Evolutionary conservation across 2,888 invertebrate genomes (phyloP), one percentile per base, ranked within the genome.

Genomic region (Odontocerum albicorne): DNA sequence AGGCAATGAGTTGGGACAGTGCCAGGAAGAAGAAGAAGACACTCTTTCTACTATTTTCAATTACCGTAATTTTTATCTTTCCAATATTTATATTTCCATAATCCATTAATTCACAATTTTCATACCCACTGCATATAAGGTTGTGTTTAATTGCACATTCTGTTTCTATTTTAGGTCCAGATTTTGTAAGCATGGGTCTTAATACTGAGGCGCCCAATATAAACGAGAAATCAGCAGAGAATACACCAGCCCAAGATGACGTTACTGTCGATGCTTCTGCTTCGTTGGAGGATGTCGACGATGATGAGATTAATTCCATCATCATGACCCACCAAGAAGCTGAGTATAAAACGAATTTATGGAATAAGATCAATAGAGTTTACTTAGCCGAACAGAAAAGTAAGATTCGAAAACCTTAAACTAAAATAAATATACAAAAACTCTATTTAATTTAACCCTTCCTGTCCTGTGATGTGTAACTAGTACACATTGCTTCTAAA

Each of bases 311-410:
- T 40, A 89, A 91, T 66, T 84, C 86, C 10, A 90, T 96, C 65
- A 90, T 97, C 57, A 81, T 93, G 75, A 83, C 82, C 2, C 88
- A 88, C 35, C 83, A 85, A 45, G 98, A 98, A 71, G 85, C 88
- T 0, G 73, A 82, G 44, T 81, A 86, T 52, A 99, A 98, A 72
- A 86, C 89, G 10, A 78, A 79, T 50, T 73, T 95, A 65, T 99
- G 98, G 98, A 87, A 90, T 66, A 84, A 84, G 66, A 75, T 91
- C 1, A 96, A 98, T 71, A 92, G 90, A 1, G 87, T 86, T 8
- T 97, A 92, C 70, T 76, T 99, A 53, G 83, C 85, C 65, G 88
- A 90, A 64, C 87, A 91, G 71, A 88, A 90, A 79, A 76, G 87
- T 86, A 69, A 72, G 79, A 67, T 21, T n/a, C n/a, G n/a, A n/a